Evolutionary conservation across 2,113 vertebrate species (phyloP), one percentile per base, ranked within the genome.

Genomic region (Rutilus rutilus): DNA sequence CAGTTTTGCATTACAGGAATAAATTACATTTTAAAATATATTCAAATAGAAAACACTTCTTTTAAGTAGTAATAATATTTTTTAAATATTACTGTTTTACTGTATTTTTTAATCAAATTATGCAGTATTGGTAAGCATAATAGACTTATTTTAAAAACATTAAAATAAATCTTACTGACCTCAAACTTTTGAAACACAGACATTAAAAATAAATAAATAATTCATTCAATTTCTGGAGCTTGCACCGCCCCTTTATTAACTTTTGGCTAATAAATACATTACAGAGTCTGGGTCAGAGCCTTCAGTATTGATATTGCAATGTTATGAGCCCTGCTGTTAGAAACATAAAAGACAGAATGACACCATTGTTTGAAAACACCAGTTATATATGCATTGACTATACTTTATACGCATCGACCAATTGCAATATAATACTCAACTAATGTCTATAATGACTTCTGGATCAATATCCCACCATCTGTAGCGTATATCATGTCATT

Each of bases 341-440:
- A 59, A 78, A 57, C 76, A 19, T 52, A 30, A 76, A 76, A 52
- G 15, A 52, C 25, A 76, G 39, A 73, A 33, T 27, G 6, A 76
- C 23, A 50, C 45, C 25, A 30, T 21, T 77, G 74, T 47, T 77
- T 77, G n/a, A 50, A 33, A 54, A 77, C 47, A 76, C 8, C 27
- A 47, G 14, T 15, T 52, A 21, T 54, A 11, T 30, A 77, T 77
- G 74, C 74, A 30, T 77, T 77, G 30, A 77, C 17, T 77, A 45
- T 11, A 57, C 52, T 21, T 19, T 57, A 21, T 47, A 45, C 25
- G 71, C 2, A 3, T 54, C 54, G 39, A 57, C 30, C 30, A 60
- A 39, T 7, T 78, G 76, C 50, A 57, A 78, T 78, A 19, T 39
- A 78, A 78, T 78, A n/a, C 47, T 78, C 52, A n/a, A 36, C 33